Conservation (phyloP, 2,797 vertebrate genomes). For the Clarias pachynema region DNA sequence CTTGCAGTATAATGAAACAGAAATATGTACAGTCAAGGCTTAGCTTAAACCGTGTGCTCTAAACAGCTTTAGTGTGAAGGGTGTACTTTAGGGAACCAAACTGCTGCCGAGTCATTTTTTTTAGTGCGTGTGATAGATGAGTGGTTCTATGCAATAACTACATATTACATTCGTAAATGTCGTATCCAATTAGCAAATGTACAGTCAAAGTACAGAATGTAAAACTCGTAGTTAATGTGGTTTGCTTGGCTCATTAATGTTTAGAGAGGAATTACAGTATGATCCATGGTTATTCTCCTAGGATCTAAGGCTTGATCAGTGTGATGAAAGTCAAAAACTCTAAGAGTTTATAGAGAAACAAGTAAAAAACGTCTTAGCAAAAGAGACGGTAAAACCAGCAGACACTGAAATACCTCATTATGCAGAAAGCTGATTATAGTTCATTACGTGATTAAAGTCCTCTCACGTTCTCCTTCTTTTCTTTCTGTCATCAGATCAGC, state of each 20-base stretch:
- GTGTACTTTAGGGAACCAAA: neutral
- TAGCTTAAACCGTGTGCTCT: neutral
- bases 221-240: neutral
- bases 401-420: constrained; percentile 37
- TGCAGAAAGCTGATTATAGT: constrained; percentile 44
- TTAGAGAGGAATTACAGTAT: neutral
- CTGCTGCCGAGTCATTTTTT: neutral
- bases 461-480: constrained; percentile 12
- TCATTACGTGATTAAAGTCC: constrained; percentile 46
- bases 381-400: constrained; percentile 35
- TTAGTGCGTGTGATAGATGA: neutral
- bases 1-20: neutral
- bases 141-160: neutral
- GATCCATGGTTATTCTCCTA: neutral
- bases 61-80: neutral
- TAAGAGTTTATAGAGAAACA: neutral
- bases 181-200: neutral
- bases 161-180: neutral
- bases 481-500: constrained; percentile 44
- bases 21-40: neutral
- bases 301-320: neutral
- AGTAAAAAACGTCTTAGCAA: neutral
- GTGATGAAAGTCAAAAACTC: neutral
- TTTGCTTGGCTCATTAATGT: neutral
- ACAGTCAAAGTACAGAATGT: neutral